Conservation (phyloP, 2,888 invertebrate genomes). For the Coecobrya sp. region DNA sequence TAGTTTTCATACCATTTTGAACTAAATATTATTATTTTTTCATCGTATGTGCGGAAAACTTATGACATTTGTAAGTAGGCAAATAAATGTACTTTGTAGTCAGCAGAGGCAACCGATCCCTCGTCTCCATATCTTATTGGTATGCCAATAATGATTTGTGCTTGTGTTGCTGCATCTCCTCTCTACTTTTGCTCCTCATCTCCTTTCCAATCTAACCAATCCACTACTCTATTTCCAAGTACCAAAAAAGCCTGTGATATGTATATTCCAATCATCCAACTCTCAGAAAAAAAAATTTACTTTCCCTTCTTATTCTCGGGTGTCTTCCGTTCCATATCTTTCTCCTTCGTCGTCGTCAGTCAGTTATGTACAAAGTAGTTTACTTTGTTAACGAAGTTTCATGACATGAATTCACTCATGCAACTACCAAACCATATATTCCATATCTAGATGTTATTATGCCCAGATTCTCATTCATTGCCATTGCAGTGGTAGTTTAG, state of each 20-base stretch:
- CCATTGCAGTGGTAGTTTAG: conserved; percentile 1
- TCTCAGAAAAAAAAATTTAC: background rate
- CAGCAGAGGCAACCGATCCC: background rate
- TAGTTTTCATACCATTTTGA: no score
- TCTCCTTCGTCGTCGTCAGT: background rate
- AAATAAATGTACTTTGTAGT: background rate
- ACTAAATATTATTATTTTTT: no score
- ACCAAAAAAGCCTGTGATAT: background rate
- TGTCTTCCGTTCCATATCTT: background rate
- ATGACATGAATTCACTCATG: conserved; percentile 63
- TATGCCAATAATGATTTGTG: conserved; percentile 63
- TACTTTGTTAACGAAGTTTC: conserved; percentile 61
- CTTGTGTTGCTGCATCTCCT: background rate
- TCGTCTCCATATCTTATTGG: conserved; percentile 45
- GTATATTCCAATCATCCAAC: background rate
- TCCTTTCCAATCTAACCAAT: background rate
- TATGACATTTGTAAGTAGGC: background rate
- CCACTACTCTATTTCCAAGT: conserved; percentile 3
- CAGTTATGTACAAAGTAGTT: conserved; percentile 51
- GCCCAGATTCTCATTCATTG: conserved; percentile 26
- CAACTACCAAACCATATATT: conserved; percentile 2
- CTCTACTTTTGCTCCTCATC: conserved; percentile 17
- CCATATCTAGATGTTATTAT: conserved; percentile 1
- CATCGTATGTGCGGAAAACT: background rate
- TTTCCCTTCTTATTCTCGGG: conserved; percentile 16